Percentiles rank a stretch among this genome's conserved stretches.
Conservation (phyloP, 1,140 invertebrate species). For the Leptonema lineaticorne region DNA sequence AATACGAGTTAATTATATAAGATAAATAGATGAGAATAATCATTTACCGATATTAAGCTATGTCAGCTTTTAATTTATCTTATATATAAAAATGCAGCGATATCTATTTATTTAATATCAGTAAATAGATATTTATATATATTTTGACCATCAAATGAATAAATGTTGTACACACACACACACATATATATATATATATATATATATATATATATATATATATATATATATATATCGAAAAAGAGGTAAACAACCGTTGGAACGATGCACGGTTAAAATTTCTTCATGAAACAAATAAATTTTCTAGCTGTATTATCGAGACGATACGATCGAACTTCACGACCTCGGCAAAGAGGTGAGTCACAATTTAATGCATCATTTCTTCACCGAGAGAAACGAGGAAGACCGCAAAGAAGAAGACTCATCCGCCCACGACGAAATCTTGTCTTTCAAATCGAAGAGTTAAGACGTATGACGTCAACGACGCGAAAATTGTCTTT, state of each 20-base stretch:
- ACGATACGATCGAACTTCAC: slow-evolving; percentile 8
- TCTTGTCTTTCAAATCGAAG: slow-evolving; percentile 16
- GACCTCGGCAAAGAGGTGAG: slow-evolving; percentile 20
- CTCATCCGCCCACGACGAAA: slow-evolving; percentile 17
- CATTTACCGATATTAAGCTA: not conserved
- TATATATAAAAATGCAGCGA: no score
- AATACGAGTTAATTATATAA: no score
- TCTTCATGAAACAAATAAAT: slow-evolving; percentile 11
- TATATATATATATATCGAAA: not conserved
- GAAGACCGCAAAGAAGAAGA: no score
- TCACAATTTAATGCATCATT: slow-evolving; percentile 36
- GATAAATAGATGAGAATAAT: not conserved
- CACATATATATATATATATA: not conserved
- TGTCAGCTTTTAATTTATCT: not conserved
- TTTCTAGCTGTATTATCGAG: not conserved
- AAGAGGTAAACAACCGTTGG: not conserved
- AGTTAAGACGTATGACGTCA: slow-evolving; percentile 5
- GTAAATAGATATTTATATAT: no score
- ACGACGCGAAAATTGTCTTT: not conserved
- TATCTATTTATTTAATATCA: no score
- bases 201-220: not conserved
- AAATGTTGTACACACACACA: not conserved
- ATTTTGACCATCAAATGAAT: no score
- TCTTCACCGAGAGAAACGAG: slow-evolving; percentile 11
- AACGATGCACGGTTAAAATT: slow-evolving; percentile 11